phyloP scores from a whole-genome alignment of 37 sponge, comb jelly and placozoan species.

The Crambe crambe region DNA sequence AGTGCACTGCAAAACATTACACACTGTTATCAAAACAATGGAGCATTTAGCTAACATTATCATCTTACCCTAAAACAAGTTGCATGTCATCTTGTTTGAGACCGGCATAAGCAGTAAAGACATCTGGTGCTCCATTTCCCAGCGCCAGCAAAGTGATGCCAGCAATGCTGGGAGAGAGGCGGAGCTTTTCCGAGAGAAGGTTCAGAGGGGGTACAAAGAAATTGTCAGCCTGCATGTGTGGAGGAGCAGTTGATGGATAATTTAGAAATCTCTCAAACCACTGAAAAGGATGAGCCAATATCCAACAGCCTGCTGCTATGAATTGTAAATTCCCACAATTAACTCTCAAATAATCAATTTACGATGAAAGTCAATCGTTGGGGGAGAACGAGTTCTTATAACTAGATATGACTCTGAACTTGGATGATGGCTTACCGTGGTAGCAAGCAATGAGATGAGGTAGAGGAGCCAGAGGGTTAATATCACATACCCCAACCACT shows the following conservation, averaged over 20 bases:
- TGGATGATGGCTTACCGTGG: constrained; percentile 65
- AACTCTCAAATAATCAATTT: neutral
- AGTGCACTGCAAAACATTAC: constrained; percentile 48
- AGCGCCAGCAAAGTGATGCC: constrained; percentile 87
- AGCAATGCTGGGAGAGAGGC: constrained; percentile 75
- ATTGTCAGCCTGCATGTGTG: constrained; percentile 67
- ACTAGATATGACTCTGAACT: neutral
- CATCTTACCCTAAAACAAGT: constrained; percentile 68
- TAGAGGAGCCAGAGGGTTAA: constrained; percentile 77
- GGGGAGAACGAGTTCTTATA: neutral
- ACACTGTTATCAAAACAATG: too few relatives aligned
- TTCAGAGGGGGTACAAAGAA: constrained; percentile 86
- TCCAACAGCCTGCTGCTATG: neutral
- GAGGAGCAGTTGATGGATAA: neutral
- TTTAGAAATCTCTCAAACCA: neutral
- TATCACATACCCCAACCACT: constrained; percentile 65
- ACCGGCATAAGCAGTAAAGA: constrained; percentile 81
- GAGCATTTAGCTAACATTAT: neutral
- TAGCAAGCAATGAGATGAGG: constrained; percentile 86
- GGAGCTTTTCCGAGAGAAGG: constrained; percentile 72
- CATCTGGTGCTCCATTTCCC: constrained; percentile 90
- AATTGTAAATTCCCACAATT: neutral
- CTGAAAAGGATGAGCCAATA: neutral
- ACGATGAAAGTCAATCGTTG: too few relatives aligned
- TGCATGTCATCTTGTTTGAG: constrained; percentile 52